Evolutionary conservation across 2,113 vertebrate genomes (phyloP).

Genomic region (Strix aluco): DNA sequence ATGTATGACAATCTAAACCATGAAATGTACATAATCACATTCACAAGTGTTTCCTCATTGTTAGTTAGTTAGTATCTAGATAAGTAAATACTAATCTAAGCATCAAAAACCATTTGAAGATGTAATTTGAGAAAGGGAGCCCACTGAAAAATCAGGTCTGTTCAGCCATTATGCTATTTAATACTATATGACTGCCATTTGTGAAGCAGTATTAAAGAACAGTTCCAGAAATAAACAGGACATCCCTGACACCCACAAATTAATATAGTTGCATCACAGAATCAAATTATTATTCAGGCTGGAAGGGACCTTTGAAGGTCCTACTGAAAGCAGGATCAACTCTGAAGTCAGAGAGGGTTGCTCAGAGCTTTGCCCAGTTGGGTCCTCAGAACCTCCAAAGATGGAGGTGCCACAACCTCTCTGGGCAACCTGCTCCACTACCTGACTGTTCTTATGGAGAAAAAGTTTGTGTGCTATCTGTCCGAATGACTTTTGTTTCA

Average conservation of each 20-base stretch:
- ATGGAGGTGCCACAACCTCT: neutral
- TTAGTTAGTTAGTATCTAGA: neutral
- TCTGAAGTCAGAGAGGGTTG: neutral
- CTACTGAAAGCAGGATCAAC: neutral
- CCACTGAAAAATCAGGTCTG: neutral
- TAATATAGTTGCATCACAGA: neutral
- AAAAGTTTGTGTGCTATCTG: neutral
- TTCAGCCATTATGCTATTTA: neutral
- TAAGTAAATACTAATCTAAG: neutral
- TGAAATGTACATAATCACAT: neutral
- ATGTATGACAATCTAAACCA: neutral
- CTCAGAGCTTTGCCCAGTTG: neutral
- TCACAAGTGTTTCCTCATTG: neutral
- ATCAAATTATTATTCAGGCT: neutral
- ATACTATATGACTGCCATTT: neutral
- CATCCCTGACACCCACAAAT: neutral
- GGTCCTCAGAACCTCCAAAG: neutral
- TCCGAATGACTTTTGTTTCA: neutral
- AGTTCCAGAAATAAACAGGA: neutral
- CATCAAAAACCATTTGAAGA: neutral
- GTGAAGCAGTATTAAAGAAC: neutral
- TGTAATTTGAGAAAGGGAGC: neutral
- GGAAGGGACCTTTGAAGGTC: neutral
- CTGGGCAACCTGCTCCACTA: neutral
- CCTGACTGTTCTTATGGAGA: neutral